Evolutionary conservation across 2,797 vertebrate genomes (phyloP), one percentile per base, ranked within the genome.

Genomic region (Serranus cabrilla): DNA sequence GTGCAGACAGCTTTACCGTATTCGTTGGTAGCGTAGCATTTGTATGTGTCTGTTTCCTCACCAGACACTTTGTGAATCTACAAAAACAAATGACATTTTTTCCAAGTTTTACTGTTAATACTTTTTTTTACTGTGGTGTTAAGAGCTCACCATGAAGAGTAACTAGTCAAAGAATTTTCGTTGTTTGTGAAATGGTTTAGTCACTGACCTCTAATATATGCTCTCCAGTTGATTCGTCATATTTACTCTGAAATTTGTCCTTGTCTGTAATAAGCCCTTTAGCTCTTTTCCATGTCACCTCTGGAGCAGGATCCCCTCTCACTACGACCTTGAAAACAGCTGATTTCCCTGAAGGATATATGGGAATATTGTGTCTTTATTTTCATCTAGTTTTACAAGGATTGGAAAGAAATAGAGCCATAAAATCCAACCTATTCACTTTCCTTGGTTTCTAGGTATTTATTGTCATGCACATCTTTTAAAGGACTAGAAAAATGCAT

Each of bases 1-100:
- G 91, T 88, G 89, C 96, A 97, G 0, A 87, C 27, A 52, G 96
- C 97, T 91, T 96, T 96, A 13, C 97, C 97, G 0, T 93, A 97
- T 16, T 90, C 74, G 31, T 98, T 98, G 16, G 76, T 69, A 4
- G 96, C 97, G 2, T n/a, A 82, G 82, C 96, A 97, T 83, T 93
- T 96, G 80, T 96, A 98, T 11, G 95, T 78, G 47, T 96, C 97
- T 0, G 87, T 78, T 76, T 98, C 96, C 1, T 70, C 81, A 0
- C 63, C 17, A 0, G 87, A 94, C 64, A 97, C 89, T 54, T 90
- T 93, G 31, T 72, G 86, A 84, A 98, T 92, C 97, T 98, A 76
- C 20, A 84, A 87, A 88, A 31, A 27, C 3, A 72, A 76, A 87
- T 21, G 9, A 42, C 3, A 40, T 25, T 12, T 50, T 27, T 27